phyloP scores from a whole-genome alignment of 2,797 vertebrate species.

The Eleutherodactylus coqui region DNA sequence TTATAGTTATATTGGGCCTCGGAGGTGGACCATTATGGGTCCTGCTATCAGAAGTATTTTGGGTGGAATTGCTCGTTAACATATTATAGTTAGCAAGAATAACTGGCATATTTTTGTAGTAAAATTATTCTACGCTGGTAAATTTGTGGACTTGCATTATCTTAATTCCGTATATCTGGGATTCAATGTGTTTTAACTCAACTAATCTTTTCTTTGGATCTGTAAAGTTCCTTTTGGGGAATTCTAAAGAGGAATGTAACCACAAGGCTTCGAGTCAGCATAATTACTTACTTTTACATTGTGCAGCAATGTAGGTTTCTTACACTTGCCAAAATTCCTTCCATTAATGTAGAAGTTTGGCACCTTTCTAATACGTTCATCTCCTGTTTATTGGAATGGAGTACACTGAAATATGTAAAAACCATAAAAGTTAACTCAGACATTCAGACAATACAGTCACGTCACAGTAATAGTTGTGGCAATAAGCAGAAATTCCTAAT shows the following conservation, averaged over 20 bases:
- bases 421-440: not conserved
- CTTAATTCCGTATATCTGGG: not conserved
- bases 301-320: constrained; percentile 21
- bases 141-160: not conserved
- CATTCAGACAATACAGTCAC: not conserved
- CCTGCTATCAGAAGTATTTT: not conserved
- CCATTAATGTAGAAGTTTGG: constrained; percentile 14
- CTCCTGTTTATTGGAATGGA: constrained; percentile 23
- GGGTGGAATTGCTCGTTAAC: not conserved
- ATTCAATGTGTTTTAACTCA: constrained; percentile 15
- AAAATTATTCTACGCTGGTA: not conserved
- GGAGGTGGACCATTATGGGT: not conserved
- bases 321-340: constrained; percentile 21
- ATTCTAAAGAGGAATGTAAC: constrained; percentile 27
- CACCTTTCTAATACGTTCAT: not conserved
- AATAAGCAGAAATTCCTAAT: not conserved
- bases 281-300: constrained; percentile 27
- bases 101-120: too few relatives aligned
- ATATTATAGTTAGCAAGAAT: not conserved
- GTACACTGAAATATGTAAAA: constrained; percentile 8
- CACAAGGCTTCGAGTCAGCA: constrained; percentile 17
- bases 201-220: not conserved
- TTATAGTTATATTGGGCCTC: not conserved
- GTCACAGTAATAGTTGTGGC: not conserved
- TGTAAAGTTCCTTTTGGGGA: not conserved